These are phyloP conservation scores for Uria aalge DNA, from an alignment of 2,113 vertebrate species.

Conservation along the genomic window DNA sequence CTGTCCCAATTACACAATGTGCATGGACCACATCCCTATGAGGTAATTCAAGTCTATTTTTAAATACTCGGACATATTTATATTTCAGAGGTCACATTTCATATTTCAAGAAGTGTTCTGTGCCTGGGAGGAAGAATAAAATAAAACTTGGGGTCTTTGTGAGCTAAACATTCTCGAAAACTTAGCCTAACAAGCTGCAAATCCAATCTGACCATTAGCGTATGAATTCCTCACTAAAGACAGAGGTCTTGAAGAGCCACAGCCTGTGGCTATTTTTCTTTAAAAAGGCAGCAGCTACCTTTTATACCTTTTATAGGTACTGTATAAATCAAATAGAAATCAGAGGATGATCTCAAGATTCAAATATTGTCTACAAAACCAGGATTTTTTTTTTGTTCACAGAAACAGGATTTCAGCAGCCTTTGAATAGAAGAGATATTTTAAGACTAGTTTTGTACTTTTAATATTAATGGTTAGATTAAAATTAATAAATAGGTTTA, in stretches of 20 bases:
- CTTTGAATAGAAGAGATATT: background rate
- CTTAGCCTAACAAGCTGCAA: background rate
- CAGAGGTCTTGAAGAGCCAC: background rate
- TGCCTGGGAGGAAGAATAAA: background rate
- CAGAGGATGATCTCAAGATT: conserved; percentile 1
- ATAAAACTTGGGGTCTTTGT: background rate
- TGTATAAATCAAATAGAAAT: background rate
- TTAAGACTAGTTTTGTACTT: background rate
- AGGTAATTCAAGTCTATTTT: conserved; percentile 61
- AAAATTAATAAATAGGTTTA: background rate
- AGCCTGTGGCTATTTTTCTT: background rate
- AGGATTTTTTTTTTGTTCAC: background rate
- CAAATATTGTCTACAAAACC: background rate
- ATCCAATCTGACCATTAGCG: background rate
- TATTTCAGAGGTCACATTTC: conserved; percentile 33
- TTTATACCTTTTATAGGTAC: background rate
- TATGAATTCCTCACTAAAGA: background rate
- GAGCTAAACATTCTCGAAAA: background rate
- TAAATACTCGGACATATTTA: conserved; percentile 31
- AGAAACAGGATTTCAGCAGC: background rate
- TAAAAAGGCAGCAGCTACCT: background rate
- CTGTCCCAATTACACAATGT: conserved; percentile 55
- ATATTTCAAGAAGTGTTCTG: background rate
- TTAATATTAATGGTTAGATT: background rate
- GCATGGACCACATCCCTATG: conserved; percentile 34